These are phyloP conservation scores for Scolopax mira DNA, from an alignment of 2,113 vertebrate species.

Conservation along the genomic window DNA sequence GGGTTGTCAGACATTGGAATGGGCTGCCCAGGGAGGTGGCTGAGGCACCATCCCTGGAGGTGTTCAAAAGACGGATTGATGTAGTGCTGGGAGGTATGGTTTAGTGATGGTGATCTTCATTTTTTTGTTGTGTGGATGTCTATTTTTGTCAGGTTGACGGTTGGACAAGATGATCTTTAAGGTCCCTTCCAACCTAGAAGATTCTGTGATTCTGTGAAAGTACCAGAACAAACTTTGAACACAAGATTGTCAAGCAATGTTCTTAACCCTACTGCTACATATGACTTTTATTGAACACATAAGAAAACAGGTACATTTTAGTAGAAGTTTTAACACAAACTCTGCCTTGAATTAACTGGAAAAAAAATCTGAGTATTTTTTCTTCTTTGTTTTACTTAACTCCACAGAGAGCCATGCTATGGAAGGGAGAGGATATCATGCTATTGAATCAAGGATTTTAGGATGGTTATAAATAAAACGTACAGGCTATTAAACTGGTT, in stretches of 20 bases:
- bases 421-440: background rate
- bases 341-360: background rate
- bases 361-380: background rate
- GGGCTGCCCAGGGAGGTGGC: no score
- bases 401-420: background rate
- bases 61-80: no score
- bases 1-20: no score
- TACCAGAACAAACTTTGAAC: background rate
- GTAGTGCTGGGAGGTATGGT: no score
- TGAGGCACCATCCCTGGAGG: no score
- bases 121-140: no score
- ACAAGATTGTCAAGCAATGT: background rate
- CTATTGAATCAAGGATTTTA: background rate
- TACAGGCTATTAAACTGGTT: conserved; percentile 30
- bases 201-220: no score
- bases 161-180: no score
- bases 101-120: no score
- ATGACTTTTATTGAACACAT: background rate
- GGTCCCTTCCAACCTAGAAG: no score
- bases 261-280: background rate
- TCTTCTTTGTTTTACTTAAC: background rate
- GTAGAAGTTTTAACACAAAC: background rate
- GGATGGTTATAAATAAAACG: conserved; percentile 22
- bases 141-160: no score
- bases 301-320: background rate